Percentiles rank a stretch among this genome's conserved stretches.
Conservation (phyloP, 2,113 vertebrate species). For the Caranx ignobilis region DNA sequence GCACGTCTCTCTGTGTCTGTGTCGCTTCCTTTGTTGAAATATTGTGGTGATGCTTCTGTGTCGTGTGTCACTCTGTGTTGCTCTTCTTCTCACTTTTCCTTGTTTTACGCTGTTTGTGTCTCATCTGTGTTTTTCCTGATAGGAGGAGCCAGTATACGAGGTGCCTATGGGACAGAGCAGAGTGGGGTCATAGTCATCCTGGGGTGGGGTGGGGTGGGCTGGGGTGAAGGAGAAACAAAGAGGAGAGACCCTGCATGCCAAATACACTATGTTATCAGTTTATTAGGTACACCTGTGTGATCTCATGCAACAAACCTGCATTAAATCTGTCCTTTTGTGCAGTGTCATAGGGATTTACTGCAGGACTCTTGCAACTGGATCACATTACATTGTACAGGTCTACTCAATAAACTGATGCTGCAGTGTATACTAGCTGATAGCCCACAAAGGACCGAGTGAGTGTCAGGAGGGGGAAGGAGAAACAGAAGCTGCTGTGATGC, state of each 20-base stretch:
- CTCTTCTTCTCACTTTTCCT: slow-evolving; percentile 65
- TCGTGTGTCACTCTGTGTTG: slow-evolving; percentile 37
- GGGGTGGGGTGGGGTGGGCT: slow-evolving; percentile 41
- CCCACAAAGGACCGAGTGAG: slow-evolving; percentile 44
- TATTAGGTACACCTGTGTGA: background rate
- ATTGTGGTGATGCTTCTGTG: slow-evolving; percentile 23
- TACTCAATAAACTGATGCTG: background rate
- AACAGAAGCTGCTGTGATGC: slow-evolving; percentile 3
- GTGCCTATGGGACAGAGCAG: slow-evolving; percentile 75
- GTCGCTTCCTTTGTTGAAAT: background rate
- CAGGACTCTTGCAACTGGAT: slow-evolving; percentile 8
- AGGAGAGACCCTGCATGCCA: slow-evolving; percentile 63
- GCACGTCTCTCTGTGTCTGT: slow-evolving; percentile 9
- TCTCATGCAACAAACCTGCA: slow-evolving; percentile 5
- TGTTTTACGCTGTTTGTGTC: slow-evolving; percentile 69
- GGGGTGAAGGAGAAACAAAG: slow-evolving; percentile 7
- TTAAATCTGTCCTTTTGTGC: slow-evolving; percentile 3
- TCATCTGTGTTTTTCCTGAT: slow-evolving; percentile 71
- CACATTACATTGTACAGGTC: background rate
- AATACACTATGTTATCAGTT: slow-evolving; percentile 14
- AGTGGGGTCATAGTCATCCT: slow-evolving; percentile 54
- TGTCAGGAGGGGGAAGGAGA: slow-evolving; percentile 10
- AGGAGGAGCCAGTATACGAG: slow-evolving; percentile 86
- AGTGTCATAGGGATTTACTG: background rate
- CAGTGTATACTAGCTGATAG: background rate